Conservation (phyloP, 2,113 vertebrate genomes). For the Scomber japonicus region DNA sequence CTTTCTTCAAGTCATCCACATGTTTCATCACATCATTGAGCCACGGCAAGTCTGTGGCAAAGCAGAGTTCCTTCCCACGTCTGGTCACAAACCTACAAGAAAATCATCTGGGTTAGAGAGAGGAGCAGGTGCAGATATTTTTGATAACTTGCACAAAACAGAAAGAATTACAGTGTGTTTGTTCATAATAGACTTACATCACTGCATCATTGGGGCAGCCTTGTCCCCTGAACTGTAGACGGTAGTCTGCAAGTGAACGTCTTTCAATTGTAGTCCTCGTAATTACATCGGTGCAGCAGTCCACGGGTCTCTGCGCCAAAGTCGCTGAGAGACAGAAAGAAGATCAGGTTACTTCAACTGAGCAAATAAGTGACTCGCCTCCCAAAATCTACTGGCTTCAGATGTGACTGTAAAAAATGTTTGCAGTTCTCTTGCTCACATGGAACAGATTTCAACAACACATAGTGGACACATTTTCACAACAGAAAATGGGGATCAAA, state of each 20-base stretch:
- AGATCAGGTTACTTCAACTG: not conserved
- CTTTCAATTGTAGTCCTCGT: accelerated
- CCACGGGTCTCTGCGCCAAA: not conserved
- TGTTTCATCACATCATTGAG: not conserved
- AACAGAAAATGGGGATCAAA: too few relatives aligned
- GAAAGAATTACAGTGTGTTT: too few relatives aligned
- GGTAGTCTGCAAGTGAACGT: accelerated
- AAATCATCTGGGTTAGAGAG: not conserved
- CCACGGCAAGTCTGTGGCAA: accelerated
- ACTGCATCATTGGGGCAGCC: conserved; percentile 58
- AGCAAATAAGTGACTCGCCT: too few relatives aligned
- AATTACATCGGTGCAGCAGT: conserved; percentile 64
- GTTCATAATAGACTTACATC: conserved; percentile 53
- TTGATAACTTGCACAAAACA: too few relatives aligned
- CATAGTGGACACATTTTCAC: too few relatives aligned
- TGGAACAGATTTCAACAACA: too few relatives aligned
- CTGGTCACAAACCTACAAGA: conserved; percentile 59
- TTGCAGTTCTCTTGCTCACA: too few relatives aligned
- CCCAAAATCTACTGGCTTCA: too few relatives aligned
- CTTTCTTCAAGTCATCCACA: not conserved
- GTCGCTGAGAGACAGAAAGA: conserved; percentile 46
- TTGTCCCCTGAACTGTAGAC: not conserved
- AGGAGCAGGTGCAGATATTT: too few relatives aligned
- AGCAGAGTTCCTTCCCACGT: not conserved
- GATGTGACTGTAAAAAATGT: too few relatives aligned